Percentiles rank a stretch among this genome's conserved stretches.
Conservation (phyloP, 1,140 invertebrate genomes). For the Ruditapes philippinarum region DNA sequence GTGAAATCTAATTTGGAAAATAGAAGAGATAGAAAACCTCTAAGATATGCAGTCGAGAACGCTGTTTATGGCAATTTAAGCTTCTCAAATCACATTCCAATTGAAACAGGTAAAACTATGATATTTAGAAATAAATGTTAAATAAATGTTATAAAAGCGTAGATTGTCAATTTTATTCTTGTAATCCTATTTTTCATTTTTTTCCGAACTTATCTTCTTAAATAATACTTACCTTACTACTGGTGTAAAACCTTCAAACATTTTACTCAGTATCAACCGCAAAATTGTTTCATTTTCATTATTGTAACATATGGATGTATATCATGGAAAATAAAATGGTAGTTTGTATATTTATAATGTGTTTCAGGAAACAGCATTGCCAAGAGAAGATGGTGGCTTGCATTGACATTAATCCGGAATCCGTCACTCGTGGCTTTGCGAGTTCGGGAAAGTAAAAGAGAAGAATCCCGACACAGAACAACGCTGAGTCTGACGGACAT, state of each 20-base stretch:
- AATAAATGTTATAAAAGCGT: too few species aligned
- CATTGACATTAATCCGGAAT: conserved; percentile 69
- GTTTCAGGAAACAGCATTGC: conserved; percentile 4
- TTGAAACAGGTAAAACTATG: background rate
- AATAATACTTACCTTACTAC: too few species aligned
- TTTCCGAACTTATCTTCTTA: too few species aligned
- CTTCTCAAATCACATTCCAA: background rate
- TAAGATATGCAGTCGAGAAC: background rate
- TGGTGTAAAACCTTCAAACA: too few species aligned
- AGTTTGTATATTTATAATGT: too few species aligned
- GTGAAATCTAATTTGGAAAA: background rate
- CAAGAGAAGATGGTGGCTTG: conserved; percentile 64
- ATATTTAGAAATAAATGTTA: too few species aligned
- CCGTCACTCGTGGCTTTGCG: conserved; percentile 54
- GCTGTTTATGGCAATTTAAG: background rate
- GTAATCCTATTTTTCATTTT: too few species aligned
- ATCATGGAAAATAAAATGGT: too few species aligned
- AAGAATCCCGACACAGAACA: background rate
- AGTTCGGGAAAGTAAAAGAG: background rate
- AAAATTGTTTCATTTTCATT: too few species aligned
- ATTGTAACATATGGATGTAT: too few species aligned
- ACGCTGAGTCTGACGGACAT: background rate
- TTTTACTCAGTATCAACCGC: too few species aligned
- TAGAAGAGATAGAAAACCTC: background rate
- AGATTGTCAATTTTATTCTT: too few species aligned